Base-by-base conservation (phyloP, 2,797 vertebrate genomes). In the Acanthopagrus latus region DNA sequence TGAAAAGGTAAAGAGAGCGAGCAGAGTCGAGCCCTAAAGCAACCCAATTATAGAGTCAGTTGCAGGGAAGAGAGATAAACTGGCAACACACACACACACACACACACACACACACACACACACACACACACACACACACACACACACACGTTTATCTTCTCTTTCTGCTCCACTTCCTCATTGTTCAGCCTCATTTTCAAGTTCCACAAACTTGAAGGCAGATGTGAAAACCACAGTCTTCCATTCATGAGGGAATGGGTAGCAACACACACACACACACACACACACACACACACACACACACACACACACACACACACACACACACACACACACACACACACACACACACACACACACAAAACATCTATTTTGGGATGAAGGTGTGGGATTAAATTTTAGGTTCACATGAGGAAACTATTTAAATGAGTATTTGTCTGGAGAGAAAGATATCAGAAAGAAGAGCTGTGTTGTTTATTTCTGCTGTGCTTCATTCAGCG, bases 151-250 rank as follows among this genome's bases (percentile, higher is more conserved):
- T 38, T 9, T 38, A 23, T 48, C 75, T 76, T 78, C 64, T 82
- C 29, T 81, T 92, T 93, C 88, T 90, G 89, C 92, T 92, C 86
- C 88, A 92, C 74, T 94, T 95, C 84, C 71, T 90, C 21, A 51
- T 86, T 25, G 27, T 80, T 82, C 54, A 71, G 48, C 68, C 44
- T 71, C 48, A 67, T 82, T 77, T 38, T 81, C 62, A 82, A 71
- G 80, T 62, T 55, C 13, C 25, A 67, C 29, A 65, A 51, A 80
- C 65, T 43, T 29, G 17, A 56, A 9, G 7, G n/a, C 84, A 58
- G 46, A 47, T 62, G 47, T 38, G 38, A 21, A 73, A 67, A 57
- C 8, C 4, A 2, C 25, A 48, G 38, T 65, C 29, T 5, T 56
- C 11, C 14, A 13, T 64, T 44, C 46, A 43, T 21, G 44, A 55